Conservation (phyloP, 2,113 vertebrate genomes). For the Cettia cetti region DNA sequence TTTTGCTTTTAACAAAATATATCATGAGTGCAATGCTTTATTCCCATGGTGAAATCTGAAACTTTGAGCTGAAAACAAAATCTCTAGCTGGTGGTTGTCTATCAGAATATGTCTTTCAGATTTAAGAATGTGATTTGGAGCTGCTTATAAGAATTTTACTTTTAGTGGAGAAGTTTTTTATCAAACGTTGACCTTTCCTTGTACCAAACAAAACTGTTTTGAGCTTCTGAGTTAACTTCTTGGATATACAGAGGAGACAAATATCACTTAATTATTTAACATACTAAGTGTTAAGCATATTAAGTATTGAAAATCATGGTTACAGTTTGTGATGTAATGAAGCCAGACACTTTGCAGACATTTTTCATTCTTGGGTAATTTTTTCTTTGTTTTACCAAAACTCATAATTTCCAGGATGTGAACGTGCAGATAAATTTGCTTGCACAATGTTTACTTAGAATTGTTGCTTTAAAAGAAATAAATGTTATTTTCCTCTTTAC, state of each 20-base stretch:
- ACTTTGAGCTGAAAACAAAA: background rate
- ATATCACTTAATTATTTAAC: background rate
- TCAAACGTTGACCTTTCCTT: background rate
- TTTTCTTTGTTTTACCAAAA: background rate
- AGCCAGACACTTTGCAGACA: background rate
- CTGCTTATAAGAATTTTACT: background rate
- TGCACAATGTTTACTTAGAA: background rate
- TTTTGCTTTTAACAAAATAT: background rate
- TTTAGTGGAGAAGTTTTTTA: background rate
- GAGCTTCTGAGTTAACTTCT: background rate
- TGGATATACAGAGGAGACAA: background rate
- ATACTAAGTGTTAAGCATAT: background rate
- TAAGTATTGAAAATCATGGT: background rate
- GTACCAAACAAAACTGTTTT: background rate
- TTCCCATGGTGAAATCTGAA: background rate
- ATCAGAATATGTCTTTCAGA: background rate
- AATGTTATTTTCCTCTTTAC: background rate
- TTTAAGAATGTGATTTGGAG: background rate
- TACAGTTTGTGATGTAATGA: background rate
- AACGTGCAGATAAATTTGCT: background rate
- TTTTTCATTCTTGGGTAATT: background rate
- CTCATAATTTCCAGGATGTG: background rate
- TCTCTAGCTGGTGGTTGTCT: background rate
- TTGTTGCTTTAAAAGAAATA: background rate
- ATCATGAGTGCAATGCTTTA: background rate